A percentile compares a stretch with the other conserved stretches of the same genome.
phyloP scores from a whole-genome alignment of 2,797 vertebrate species.

The Synaphobranchus kaupii region DNA sequence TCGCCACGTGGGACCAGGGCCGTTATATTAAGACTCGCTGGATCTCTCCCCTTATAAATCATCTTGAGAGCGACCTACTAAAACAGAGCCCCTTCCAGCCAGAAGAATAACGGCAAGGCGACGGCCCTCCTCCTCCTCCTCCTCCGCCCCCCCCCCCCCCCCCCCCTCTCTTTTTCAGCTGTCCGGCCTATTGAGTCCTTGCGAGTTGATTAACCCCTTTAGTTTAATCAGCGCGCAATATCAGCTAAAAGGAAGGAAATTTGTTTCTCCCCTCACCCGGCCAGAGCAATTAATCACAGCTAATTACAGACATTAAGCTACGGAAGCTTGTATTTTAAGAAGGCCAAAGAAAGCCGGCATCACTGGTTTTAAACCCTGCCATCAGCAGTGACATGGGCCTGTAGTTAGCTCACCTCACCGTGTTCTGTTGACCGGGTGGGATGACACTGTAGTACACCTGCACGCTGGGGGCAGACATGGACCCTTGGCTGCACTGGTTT shows the following conservation, averaged over 20 bases:
- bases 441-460: conserved; percentile 86
- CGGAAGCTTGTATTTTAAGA: neutral
- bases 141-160: no score
- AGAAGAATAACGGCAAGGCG: neutral
- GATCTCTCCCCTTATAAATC: conserved; percentile 55
- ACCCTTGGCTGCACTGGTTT: conserved; percentile 77
- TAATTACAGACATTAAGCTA: neutral
- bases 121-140: neutral
- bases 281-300: neutral
- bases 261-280: neutral
- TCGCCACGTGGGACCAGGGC: conserved; percentile 44
- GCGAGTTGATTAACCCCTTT: neutral
- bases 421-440: conserved; percentile 80
- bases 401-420: conserved; percentile 73
- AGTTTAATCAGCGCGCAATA: neutral
- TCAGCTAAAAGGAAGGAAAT: conserved; percentile 2
- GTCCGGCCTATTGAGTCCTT: neutral
- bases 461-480: conserved; percentile 74
- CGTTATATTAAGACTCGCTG: conserved; percentile 56
- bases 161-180: neutral
- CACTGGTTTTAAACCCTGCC: neutral
- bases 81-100: conserved; percentile 32
- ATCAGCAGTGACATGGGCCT: neutral
- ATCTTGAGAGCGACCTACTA: conserved; percentile 53
- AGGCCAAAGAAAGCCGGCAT: neutral